Evolutionary conservation across 2,888 invertebrate species (phyloP), one percentile per base, ranked within the genome.

Genomic region (Orchestes rusci): DNA sequence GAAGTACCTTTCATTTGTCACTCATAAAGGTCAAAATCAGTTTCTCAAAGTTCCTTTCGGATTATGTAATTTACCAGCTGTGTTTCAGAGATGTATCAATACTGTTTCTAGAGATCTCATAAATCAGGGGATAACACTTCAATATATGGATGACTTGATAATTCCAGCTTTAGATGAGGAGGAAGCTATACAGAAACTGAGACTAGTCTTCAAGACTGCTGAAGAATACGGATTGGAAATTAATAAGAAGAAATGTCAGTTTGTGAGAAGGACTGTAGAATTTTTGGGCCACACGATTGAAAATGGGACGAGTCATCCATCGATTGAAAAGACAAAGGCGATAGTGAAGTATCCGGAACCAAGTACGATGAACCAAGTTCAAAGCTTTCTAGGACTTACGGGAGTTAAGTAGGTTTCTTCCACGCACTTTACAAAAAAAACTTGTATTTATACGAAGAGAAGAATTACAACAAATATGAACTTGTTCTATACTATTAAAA

Each of bases 41-140:
- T 66, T 69, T 48, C 36, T 58, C n/a, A 59, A 53, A 50, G 58
- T 60, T 31, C 68, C 67, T 1, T 70, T 70, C 56, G 68, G 68
- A 3, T 40, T 68, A 3, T 63, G 59, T 54, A 23, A 43, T n/a
- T 33, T 27, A 12, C 46, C 46, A 12, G 42, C 37, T 5, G 41
- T 45, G 3, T 45, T 40, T 12, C 40, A 41, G 13, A 4, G 29
- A 3, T 45, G 12, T 36, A 45, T 45, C 10, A 41, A 20, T 31
- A 18, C 12, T 5, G 15, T 41, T 27, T 64, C 63, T 29, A 28
- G 52, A 29, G 51, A 56, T 2, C 39, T 64, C 1, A 53, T 55
- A 2, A 28, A 33, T 2, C 18, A 56, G 16, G 33, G 41, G 3
- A 41, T 50, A 7, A 12, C 32, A 16, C 8, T 47, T 10, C 43